Percentiles rank a stretch among this genome's conserved stretches.
phyloP scores from a whole-genome alignment of 30 jellyfish, hydroid and myxozoan genomes.

The Clytia hemisphaerica region DNA sequence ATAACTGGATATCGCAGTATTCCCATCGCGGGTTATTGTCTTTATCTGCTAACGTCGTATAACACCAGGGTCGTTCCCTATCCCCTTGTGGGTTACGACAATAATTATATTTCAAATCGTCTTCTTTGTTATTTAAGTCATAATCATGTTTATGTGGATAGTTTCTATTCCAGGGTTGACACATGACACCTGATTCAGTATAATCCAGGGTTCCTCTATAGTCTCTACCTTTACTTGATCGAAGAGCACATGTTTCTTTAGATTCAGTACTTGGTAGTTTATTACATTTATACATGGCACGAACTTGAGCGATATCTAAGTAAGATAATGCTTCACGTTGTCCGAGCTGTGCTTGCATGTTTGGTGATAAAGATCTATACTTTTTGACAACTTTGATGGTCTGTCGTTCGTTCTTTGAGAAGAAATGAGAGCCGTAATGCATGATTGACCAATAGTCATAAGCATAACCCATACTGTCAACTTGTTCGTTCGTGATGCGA shows the following conservation, averaged over 20 bases:
- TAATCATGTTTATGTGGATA: slow-evolving; percentile 79
- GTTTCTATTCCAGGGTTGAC: slow-evolving; percentile 78
- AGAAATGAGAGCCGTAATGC: slow-evolving; percentile 83
- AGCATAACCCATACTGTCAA: slow-evolving; percentile 83
- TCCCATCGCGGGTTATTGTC: slow-evolving; percentile 53
- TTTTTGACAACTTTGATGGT: slow-evolving; percentile 57
- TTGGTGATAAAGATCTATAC: slow-evolving; percentile 24
- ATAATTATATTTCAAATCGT: slow-evolving; percentile 59
- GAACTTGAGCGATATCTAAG: slow-evolving; percentile 80
- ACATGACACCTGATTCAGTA: slow-evolving; percentile 82
- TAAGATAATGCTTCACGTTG: slow-evolving; percentile 58
- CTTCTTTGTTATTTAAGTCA: slow-evolving; percentile 38
- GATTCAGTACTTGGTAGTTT: slow-evolving; percentile 49
- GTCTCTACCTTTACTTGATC: slow-evolving; percentile 66
- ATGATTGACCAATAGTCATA: slow-evolving; percentile 87
- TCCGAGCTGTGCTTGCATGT: slow-evolving; percentile 63
- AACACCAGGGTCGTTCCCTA: slow-evolving; percentile 91
- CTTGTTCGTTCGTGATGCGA: slow-evolving; percentile 41
- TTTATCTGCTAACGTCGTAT: slow-evolving; percentile 40
- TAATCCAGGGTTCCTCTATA: slow-evolving; percentile 86
- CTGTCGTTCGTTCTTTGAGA: slow-evolving; percentile 63
- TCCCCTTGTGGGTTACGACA: slow-evolving; percentile 95
- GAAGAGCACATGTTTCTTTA: slow-evolving; percentile 23
- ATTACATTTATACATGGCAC: slow-evolving; percentile 91
- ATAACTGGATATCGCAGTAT: slow-evolving; percentile 70